Evolutionary conservation across 92 coral and sea anemone species (phyloP), one percentile per base, ranked within the genome.

Genomic region (Zoanthus sociatus): DNA sequence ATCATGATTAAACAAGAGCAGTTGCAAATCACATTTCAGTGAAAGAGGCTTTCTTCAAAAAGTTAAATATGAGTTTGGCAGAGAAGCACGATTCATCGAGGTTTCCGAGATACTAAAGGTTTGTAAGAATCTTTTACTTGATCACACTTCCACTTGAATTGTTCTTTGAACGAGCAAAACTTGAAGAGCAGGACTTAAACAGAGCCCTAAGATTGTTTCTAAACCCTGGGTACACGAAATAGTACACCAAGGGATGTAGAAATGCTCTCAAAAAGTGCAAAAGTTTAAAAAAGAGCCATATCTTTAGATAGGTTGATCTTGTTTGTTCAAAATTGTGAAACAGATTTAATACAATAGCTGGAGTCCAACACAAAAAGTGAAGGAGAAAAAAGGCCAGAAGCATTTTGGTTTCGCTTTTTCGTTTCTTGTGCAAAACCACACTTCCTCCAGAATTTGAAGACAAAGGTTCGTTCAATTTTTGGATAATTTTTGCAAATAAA

Each of bases 361-460:
- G 99, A 37, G 88, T 42, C 94, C 95, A 95, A 33, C 98, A 92
- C 30, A 92, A 1, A 64, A 90, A 93, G 73, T 96, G 98, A 6
- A 89, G 56, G 17, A 71, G n/a, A 21, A 87, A 77, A 79, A 95
- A 42, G 9, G 74, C 61, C 10, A 93, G 76, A 44, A 95, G 64
- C 95, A 90, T 74, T 46, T 78, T 73, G 6, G 91, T 88, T 79
- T 90, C 87, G 46, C 79, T 76, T 54, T 81, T 92, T 72, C 99
- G 86, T 73, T 90, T 96, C 78, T 87, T 88, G 61, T 82, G 84
- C 37, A 96, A 95, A 53, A 96, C 84, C n/a, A 92, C 97, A 75
- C 89, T 95, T 47, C 99, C 99, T 45, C 99, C 99, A 51, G 99
- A 96, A 4, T 92, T 77, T 17, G 96, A 84, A 16, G 94, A 87